Base-by-base conservation (phyloP, 1,140 invertebrate genomes). In the Drosophila funebris region DNA sequence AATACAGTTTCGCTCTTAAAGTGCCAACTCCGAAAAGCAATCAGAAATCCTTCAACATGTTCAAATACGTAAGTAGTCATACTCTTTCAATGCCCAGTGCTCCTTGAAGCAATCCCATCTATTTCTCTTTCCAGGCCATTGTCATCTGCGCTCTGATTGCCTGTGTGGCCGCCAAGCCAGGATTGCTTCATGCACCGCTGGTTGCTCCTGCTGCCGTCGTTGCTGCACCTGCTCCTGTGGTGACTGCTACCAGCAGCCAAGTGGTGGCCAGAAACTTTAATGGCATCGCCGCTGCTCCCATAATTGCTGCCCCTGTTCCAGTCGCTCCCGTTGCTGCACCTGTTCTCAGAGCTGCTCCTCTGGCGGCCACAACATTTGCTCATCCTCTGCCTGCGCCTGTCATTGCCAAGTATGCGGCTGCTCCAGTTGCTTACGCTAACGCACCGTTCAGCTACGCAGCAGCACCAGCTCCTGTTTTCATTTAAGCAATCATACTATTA, bases 241-340 rank as follows among this genome's bases (percentile, higher is more conserved):
- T 91, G 22, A 92, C 92, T 22, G 92, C 92, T n/a, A 84, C 81
- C 20, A 93, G 92, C 60, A 92, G 92, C 20, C 92, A 93, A 73
- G 90, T 91, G 39, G 72, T 93, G 53, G 91, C 92, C 39, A 90
- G 92, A 39, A 92, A 92, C 67, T 92, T 73, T 50, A 92, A 92
- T 79, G 91, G 91, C 18, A 89, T 90, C 41, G 84, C 90, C 9
- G 41, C 76, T 14, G 82, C 85, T 9, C 80, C 70, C 16, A 39
- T 84, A 11, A 76, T 89, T 54, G 83, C 90, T 13, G 69, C 78
- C 53, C 76, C 88, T 5, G 70, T 78, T 4, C 50, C 67, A 50
- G 43, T 71, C 1, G 60, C 58, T 36, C 60, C 44, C n/a, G n/a
- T 52, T 52, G 43, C 31, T 50, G 77, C 77, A 0, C 63, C 72